Conservation (phyloP, 2,888 invertebrate species). For the Griposia aprilina region DNA sequence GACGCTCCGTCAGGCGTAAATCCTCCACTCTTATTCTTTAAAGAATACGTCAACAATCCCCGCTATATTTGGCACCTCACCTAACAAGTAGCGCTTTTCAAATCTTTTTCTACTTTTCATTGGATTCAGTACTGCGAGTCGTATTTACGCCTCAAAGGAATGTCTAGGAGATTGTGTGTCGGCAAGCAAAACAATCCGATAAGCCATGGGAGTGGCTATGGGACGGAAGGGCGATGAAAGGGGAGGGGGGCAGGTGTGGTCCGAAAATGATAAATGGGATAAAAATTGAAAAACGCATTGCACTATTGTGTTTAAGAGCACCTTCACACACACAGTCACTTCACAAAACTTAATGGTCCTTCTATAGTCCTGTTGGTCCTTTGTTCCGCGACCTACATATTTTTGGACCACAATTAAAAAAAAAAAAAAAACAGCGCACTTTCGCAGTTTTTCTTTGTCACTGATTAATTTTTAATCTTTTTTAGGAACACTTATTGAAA, state of each 20-base stretch:
- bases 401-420: neutral
- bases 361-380: constrained; percentile 5
- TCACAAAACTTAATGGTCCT: neutral
- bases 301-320: neutral
- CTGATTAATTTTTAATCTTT: neutral
- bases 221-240: neutral
- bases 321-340: constrained; percentile 9
- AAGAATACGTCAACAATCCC: neutral
- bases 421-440: neutral
- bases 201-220: constrained; percentile 52
- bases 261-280: constrained; percentile 13
- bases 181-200: constrained; percentile 75
- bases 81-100: constrained; percentile 66
- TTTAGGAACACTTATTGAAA: neutral
- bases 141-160: constrained; percentile 81
- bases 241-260: constrained; percentile 15
- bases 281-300: neutral
- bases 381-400: constrained; percentile 16
- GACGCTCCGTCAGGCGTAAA: neutral
- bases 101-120: constrained; percentile 81
- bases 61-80: constrained; percentile 49
- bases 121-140: constrained; percentile 77
- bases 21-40: neutral
- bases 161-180: constrained; percentile 75
- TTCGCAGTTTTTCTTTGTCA: neutral